Base-by-base conservation (phyloP, 2,797 vertebrate species). In the Thaleichthys pacificus region DNA sequence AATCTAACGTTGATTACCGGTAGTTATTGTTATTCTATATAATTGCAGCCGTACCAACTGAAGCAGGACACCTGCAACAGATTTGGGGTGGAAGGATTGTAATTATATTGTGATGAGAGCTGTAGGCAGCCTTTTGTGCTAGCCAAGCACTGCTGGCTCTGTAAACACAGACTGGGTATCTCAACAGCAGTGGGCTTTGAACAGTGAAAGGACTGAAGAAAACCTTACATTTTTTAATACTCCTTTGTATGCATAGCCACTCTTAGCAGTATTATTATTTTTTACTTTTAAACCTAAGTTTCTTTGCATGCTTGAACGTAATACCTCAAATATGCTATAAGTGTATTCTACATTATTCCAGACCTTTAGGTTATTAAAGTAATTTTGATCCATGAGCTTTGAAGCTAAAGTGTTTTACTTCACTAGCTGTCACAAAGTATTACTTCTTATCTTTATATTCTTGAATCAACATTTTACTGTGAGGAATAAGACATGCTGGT, bases 21-120 rank as follows among this genome's bases (percentile, higher is more conserved):
- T 30, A 82, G 70, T 83, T 74, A 76, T 73, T 85, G 66, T 78
- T 70, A 28, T 47, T 70, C 78, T 75, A 54, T 26, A 69, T 47
- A 49, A 62, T 7, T 28, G 62, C 21, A 19, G 63, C 19, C 19
- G 30, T 42, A 65, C 72, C 70, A 79, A 68, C 49, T 71, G 26
- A 32, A 61, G 30, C 26, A 0, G 65, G 70, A 84, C 84, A 86
- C 77, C 83, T 89, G 86, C 75, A 79, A 77, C 49, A 83, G 74
- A 76, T 88, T 84, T 75, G 63, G 42, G 35, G 42, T 54, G 65
- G 73, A 82, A 72, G 70, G 61, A 66, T 64, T 68, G 66, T 61
- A 47, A 65, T 72, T 61, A 69, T 73, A 47, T 66, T 61, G 75
- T 63, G 70, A 71, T 54, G 76, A 67, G 26, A 42, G 51, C 4